These are phyloP conservation scores for Plutomurus gul DNA, from an alignment of 1,140 invertebrate species.

Conservation along the genomic window DNA sequence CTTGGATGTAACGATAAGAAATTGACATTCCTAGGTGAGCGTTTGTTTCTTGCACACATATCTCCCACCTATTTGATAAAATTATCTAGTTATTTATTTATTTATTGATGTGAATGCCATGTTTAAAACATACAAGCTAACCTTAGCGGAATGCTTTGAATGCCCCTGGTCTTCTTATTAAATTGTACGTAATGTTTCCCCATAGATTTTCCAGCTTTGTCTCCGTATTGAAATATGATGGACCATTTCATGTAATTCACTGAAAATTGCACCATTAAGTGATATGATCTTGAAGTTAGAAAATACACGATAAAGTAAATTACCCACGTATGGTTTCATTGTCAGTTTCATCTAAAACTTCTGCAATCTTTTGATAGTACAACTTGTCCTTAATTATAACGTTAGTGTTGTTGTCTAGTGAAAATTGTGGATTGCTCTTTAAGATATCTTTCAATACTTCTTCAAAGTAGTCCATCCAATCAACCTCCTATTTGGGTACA, in stretches of 20 bases:
- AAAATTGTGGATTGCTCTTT: not conserved
- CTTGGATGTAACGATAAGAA: not conserved
- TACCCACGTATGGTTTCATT: not conserved
- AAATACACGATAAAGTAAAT: not conserved
- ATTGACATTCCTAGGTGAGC: conserved; percentile 21
- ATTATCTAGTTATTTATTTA: not conserved
- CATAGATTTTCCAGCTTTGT: not conserved
- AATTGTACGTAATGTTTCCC: not conserved
- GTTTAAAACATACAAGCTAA: too few relatives aligned
- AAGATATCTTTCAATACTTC: not conserved
- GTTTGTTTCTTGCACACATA: conserved; percentile 1
- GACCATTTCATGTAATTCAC: conserved; percentile 13
- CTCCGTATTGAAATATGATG: not conserved
- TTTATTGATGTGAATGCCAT: too few relatives aligned
- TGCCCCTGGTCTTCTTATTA: not conserved
- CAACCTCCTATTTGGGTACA: too few relatives aligned
- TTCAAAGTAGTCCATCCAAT: not conserved
- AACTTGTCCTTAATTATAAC: not conserved
- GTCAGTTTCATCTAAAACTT: not conserved
- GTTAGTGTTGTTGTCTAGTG: not conserved
- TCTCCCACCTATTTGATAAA: not conserved
- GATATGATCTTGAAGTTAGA: too few relatives aligned
- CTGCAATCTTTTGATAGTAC: not conserved
- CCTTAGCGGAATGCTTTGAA: not conserved
- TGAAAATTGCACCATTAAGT: not conserved